Evolutionary conservation across 2,797 vertebrate species (phyloP).

Genomic region (Malacoraja senta): DNA sequence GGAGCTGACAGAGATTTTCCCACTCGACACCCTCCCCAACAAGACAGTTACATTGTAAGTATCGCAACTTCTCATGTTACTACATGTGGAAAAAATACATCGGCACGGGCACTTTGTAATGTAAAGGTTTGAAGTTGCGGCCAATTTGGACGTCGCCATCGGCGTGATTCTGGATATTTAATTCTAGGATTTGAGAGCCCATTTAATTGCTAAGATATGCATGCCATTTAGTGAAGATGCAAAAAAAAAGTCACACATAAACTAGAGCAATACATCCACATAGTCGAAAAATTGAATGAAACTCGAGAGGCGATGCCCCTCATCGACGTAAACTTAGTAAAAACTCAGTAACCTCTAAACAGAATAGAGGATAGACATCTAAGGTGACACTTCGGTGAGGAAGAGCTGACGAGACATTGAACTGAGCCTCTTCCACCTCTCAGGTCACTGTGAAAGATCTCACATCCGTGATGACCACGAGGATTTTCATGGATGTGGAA

Average conservation of each 20-base stretch:
- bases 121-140: background rate
- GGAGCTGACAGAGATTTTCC: conserved; percentile 74
- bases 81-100: background rate
- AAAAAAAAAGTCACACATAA: too few species aligned
- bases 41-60: conserved; percentile 89
- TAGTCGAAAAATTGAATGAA: background rate
- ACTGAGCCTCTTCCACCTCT: too few species aligned
- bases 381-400: too few species aligned
- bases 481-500: too few species aligned
- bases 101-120: background rate
- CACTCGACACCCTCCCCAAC: conserved; percentile 74
- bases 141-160: background rate
- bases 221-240: background rate
- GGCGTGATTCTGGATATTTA: background rate
- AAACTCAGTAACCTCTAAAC: too few species aligned
- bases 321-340: too few species aligned
- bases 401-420: too few species aligned
- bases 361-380: too few species aligned
- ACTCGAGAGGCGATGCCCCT: background rate
- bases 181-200: background rate
- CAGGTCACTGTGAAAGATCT: too few species aligned
- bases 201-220: background rate
- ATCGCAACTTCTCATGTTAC: conserved; percentile 42
- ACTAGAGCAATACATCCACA: background rate
- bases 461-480: too few species aligned